Base-by-base conservation (phyloP, 23 tunicate genomes). In the Halocynthia roretzi region DNA sequence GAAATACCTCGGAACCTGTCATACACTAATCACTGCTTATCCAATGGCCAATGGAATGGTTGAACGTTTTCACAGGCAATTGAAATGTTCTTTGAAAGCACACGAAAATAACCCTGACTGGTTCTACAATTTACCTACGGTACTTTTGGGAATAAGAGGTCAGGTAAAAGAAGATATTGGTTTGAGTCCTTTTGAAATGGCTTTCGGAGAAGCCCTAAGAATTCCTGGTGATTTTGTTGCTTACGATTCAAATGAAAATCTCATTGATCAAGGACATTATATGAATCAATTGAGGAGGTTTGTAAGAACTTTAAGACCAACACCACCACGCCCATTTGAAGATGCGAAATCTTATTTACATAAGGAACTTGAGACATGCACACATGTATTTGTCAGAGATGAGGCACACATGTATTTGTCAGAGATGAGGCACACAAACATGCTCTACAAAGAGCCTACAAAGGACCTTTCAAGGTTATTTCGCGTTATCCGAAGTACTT, bases 331-430 rank as follows among this genome's bases (percentile, higher is more conserved):
- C 1, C 44, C 44, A 31, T 31, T 31, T 4, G 44, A 0, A 31
- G 4, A 31, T 31, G 44, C 1, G 4, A 61, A 56, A 17, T 53
- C 51, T 19, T 52, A 63, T 55, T 10, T 69, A 6, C 76, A 80
- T 69, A 66, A 19, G 15, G 52, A 50, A 22, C 60, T 80, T 52
- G 17, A 53, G 10, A 68, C 61, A 9, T 80, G 76, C 76, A 68
- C 83, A 10, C 83, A 80, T 55, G 76, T 80, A 10, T 80, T 68
- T 53, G 76, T 80, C 7, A 69, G 62, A 54, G 83, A 54, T 5
- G 76, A 69, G 51, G 66, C 66, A 11, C 40, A 31, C n/a, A 69
- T 55, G 76, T 80, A 10, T 80, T 68, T 53, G 76, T 80, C 7
- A 69, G 62, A 54, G 83, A 54, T 5, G 76, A 69, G 51, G 66